Percentiles rank a stretch among this genome's conserved stretches.
Conservation (phyloP, 2,797 vertebrate genomes). For the Sternotherus odoratus region DNA sequence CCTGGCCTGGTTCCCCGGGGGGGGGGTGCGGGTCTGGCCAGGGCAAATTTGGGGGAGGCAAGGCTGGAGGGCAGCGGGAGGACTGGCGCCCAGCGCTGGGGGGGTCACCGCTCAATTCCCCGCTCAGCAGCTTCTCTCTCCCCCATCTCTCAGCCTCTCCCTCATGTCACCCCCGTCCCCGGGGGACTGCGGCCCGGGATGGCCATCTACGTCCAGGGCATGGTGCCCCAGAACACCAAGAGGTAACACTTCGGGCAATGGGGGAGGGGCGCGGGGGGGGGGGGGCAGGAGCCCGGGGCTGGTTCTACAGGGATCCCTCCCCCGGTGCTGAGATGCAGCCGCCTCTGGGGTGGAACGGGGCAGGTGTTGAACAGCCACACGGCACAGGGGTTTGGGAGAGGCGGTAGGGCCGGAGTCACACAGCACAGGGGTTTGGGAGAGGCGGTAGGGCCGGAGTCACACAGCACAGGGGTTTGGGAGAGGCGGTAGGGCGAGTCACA, state of each 20-base stretch:
- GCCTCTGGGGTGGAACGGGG: not conserved
- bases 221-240: conserved; percentile 74
- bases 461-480: not conserved
- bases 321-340: not conserved
- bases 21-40: not conserved
- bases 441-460: not conserved
- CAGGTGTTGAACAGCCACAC: not conserved
- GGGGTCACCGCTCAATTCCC: not conserved
- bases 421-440: not conserved
- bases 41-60: not conserved
- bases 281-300: too few relatives aligned
- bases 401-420: too few relatives aligned
- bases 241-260: conserved; percentile 70
- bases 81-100: not conserved
- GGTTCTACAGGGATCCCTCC: too few relatives aligned
- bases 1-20: not conserved
- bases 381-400: not conserved
- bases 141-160: conserved; percentile 79
- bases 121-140: not conserved
- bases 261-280: accelerated
- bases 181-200: conserved; percentile 84
- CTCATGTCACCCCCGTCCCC: conserved; percentile 82
- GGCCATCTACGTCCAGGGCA: conserved; percentile 87
- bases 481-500: too few relatives aligned
- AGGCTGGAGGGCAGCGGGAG: not conserved